Evolutionary conservation across 2,113 vertebrate species (phyloP), one percentile per base, ranked within the genome.

Genomic region (Semicossyphus pulcher): DNA sequence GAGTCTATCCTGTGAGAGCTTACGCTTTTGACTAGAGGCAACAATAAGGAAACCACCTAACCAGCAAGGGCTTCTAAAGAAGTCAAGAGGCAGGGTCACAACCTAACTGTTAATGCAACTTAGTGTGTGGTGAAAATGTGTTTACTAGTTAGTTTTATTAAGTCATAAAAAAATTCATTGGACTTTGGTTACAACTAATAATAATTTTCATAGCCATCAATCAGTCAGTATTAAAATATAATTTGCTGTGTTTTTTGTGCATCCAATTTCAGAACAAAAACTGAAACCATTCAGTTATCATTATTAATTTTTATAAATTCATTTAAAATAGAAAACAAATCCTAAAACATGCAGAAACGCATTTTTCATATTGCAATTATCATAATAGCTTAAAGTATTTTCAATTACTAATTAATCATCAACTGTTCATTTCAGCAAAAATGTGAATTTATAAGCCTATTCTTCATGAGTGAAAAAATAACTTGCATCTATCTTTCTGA

Each of bases 11-110:
- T 1, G 25, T 26, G 16, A 65, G 45, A 53, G 52, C 29, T 66
- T 42, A 67, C n/a, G 18, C 25, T 59, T 7, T 31, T 16, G 18
- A 12, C 28, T 9, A 14, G 1, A 45, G 63, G 57, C 2, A 60
- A 37, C 31, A 72, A 23, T 52, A 32, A 64, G 23, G 21, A 66
- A 77, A 53, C 47, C 28, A 81, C 23, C 11, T 47, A 12, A 20
- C 0, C 4, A 36, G 6, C 8, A 58, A 42, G 6, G 10, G 10
- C 1, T 11, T 47, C 18, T 47, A 28, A 52, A n/a, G 1, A 25
- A 44, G 37, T 41, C 18, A 52, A 28, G 6, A 67, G 3, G 3
- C 25, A 12, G 10, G 16, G 44, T 14, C 26, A 15, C 21, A 42
- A 37, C 23, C 25, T 10, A 20, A 7, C 21, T 25, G 32, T 16